These are phyloP conservation scores for Desmodus rotundus DNA, from an alignment of 2,113 vertebrate genomes.

Conservation along the genomic window DNA sequence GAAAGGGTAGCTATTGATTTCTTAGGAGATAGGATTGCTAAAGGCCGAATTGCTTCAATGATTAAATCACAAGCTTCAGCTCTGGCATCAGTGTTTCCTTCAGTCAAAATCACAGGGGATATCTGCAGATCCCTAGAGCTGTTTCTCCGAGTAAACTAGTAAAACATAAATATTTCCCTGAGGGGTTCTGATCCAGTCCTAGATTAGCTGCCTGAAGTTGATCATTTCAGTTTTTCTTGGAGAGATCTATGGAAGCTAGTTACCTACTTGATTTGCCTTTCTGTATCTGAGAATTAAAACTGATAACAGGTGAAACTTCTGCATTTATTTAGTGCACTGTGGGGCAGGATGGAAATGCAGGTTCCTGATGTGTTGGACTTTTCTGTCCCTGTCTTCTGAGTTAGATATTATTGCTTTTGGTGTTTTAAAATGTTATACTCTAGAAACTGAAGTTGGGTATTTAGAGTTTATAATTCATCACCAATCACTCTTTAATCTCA, in stretches of 20 bases:
- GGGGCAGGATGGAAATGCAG: constrained; percentile 12
- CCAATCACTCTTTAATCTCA: not conserved
- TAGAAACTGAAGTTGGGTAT: not conserved
- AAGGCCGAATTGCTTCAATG: constrained; percentile 78
- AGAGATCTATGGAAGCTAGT: constrained; percentile 67
- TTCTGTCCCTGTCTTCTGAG: not conserved
- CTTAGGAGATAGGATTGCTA: constrained; percentile 75
- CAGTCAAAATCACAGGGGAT: constrained; percentile 72
- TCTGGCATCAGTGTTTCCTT: constrained; percentile 76
- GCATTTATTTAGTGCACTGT: not conserved
- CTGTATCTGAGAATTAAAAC: constrained; percentile 67
- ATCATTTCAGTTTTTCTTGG: constrained; percentile 76
- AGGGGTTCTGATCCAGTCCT: constrained; percentile 74
- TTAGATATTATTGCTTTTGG: not conserved
- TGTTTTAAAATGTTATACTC: not conserved
- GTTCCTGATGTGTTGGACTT: not conserved
- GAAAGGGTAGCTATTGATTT: constrained; percentile 81
- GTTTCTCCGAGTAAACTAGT: constrained; percentile 76
- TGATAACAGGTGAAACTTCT: constrained; percentile 59
- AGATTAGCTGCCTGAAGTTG: constrained; percentile 77
- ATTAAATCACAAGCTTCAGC: constrained; percentile 82
- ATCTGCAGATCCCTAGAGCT: constrained; percentile 75
- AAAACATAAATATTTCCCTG: constrained; percentile 80
- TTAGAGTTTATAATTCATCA: constrained; percentile 22
- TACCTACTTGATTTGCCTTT: constrained; percentile 69